A percentile compares a stretch with the other conserved stretches of the same genome.
phyloP scores from a whole-genome alignment of 2,797 vertebrate species.

The Sebastes miniatus region DNA sequence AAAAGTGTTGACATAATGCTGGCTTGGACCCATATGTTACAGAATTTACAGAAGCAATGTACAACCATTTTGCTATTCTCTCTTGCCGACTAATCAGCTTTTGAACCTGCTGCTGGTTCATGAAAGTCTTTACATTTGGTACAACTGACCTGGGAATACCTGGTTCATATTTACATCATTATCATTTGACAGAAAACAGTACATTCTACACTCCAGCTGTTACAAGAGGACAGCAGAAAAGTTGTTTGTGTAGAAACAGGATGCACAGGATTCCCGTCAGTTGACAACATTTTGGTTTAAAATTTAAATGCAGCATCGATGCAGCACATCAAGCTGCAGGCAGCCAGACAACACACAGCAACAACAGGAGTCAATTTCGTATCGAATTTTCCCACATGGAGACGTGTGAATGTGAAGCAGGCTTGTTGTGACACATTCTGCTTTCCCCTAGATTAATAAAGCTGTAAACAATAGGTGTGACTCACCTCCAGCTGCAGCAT shows the following conservation, averaged over 20 bases:
- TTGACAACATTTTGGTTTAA: no score
- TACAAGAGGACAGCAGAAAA: no score
- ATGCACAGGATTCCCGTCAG: no score
- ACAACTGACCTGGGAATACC: background rate
- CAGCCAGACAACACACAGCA: no score
- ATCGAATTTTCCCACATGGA: background rate
- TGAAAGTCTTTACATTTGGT: background rate
- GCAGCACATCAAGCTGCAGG: background rate
- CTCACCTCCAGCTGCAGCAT: slow-evolving; percentile 91
- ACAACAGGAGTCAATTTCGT: background rate
- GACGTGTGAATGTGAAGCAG: background rate
- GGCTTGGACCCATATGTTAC: background rate
- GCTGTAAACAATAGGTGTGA: background rate
- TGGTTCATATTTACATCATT: background rate
- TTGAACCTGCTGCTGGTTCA: background rate
- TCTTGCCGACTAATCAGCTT: background rate
- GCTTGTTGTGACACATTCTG: background rate
- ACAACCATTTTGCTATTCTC: background rate
- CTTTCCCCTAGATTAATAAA: background rate
- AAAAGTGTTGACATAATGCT: background rate
- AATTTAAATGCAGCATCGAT: no score
- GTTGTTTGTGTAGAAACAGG: no score
- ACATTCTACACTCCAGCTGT: background rate
- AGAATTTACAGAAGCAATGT: background rate
- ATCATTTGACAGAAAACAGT: background rate